A percentile compares a stretch with the other conserved stretches of the same genome.
These are phyloP conservation scores for Psettodes erumei DNA, from an alignment of 2,113 vertebrate genomes.

Conservation along the genomic window DNA sequence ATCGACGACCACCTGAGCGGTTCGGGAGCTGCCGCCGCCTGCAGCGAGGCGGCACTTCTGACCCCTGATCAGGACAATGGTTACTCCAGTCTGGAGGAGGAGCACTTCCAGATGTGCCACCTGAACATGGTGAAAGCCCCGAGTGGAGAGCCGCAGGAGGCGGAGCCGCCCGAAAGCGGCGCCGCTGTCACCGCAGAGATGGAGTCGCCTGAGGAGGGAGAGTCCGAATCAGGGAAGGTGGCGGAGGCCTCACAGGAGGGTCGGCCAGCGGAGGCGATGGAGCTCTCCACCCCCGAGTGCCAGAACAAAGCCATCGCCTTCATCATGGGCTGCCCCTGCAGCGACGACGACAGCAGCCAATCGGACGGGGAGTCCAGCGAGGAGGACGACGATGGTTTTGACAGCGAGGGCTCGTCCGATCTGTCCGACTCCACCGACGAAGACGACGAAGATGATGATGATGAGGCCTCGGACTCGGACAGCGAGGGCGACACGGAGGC, in stretches of 20 bases:
- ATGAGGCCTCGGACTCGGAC: conserved; percentile 24
- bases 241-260: background rate
- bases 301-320: conserved; percentile 92
- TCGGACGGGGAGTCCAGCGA: conserved; percentile 77
- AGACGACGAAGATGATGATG: conserved; percentile 50
- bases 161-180: fast-evolving
- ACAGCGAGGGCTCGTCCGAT: conserved; percentile 85
- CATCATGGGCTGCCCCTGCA: conserved; percentile 90
- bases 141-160: conserved; percentile 1
- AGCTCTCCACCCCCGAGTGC: conserved; percentile 76
- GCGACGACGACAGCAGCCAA: conserved; percentile 77
- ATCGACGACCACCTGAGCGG: conserved; percentile 20
- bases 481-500: conserved; percentile 73
- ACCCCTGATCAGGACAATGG: conserved; percentile 89
- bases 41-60: conserved; percentile 68
- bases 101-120: conserved; percentile 69
- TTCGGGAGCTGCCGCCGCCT: conserved; percentile 33
- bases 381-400: conserved; percentile 89
- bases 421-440: conserved; percentile 77
- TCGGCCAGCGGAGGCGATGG: fast-evolving
- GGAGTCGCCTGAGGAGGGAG: conserved; percentile 5
- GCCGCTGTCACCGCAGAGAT: background rate
- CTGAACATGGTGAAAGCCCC: conserved; percentile 23
- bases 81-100: conserved; percentile 93
- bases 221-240: background rate